Evolutionary conservation across 2,113 vertebrate genomes (phyloP).

Genomic region (Grus americana): DNA sequence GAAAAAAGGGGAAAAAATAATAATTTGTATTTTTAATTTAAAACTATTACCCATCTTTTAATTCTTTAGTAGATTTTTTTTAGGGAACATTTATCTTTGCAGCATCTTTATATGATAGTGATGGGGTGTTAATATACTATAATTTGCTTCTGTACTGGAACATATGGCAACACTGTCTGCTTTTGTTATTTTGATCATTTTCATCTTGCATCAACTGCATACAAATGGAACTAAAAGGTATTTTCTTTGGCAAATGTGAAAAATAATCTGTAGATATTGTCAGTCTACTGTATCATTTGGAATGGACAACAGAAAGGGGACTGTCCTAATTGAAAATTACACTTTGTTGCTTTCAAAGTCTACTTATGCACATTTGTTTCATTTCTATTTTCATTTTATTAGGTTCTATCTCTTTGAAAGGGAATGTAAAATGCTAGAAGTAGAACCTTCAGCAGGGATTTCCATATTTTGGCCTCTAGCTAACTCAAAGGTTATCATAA

Average conservation of each 20-base stretch:
- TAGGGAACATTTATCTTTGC: conserved; percentile 20
- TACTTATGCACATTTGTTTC: background rate
- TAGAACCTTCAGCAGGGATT: background rate
- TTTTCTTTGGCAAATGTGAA: conserved; percentile 14
- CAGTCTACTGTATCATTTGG: background rate
- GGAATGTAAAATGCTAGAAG: background rate
- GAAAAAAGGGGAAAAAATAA: accelerated
- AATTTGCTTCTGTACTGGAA: conserved; percentile 20
- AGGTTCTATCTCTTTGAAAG: background rate
- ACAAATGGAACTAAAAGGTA: conserved; percentile 24
- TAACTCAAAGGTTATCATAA: background rate
- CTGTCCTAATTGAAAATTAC: background rate
- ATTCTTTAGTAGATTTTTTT: background rate
- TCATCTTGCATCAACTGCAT: background rate
- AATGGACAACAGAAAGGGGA: background rate
- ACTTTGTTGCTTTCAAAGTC: background rate
- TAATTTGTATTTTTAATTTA: background rate
- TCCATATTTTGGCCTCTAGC: background rate
- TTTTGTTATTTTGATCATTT: conserved; percentile 41
- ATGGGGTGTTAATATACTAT: conserved; percentile 32
- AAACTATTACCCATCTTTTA: background rate
- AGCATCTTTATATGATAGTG: background rate
- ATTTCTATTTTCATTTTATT: background rate
- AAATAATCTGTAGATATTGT: background rate
- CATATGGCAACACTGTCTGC: conserved; percentile 48